Base-by-base conservation (phyloP, 35 echinoderm and acorn worm genomes). In the Apostichopus japonicus region DNA sequence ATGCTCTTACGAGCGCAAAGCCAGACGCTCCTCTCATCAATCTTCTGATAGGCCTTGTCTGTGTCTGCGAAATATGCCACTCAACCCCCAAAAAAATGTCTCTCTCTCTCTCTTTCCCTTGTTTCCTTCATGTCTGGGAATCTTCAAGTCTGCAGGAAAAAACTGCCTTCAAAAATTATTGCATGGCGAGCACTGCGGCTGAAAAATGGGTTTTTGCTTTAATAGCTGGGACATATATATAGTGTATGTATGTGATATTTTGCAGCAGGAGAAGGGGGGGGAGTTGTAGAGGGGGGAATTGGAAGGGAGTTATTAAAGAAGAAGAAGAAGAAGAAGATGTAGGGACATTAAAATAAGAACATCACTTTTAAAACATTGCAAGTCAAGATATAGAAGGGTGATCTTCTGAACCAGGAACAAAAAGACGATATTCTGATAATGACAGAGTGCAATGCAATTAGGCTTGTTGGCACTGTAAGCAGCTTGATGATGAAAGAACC, bases 1-100 rank as follows among this genome's bases (percentile, higher is more conserved):
- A 44, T 33, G 79, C 15, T 16, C 44, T 55, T 83, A 67, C 11
- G 44, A 44, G 54, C 10, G 44, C 79, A 83, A 53, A 83, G 79
- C 54, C 79, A 83, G 79, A 83, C 79, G 2, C 16, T 15, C 63
- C 79, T 19, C 79, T 83, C 79, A 83, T 83, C 25, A 83, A 83
- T 83, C 79, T 83, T 17, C 5, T 55, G 44, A 83, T 53, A 44
- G 54, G 79, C 54, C 79, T 83, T 83, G 79, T 83, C 79, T 55
- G 54, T 83, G 79, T 83, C 79, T 54, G 11, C 5, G 51, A 54
- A 83, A 83, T 67, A 15, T 83, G 79, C 81, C 81, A 56, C 54
- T 57, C 81, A 57, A 56, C 54, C 54, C 23, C 81, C 54, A n/a
- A 84, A 84, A 84, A 57, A 53, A 44, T 44, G 0, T 44, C 33